Evolutionary conservation across 2,797 vertebrate species (phyloP).

Genomic region (Helarctos malayanus): DNA sequence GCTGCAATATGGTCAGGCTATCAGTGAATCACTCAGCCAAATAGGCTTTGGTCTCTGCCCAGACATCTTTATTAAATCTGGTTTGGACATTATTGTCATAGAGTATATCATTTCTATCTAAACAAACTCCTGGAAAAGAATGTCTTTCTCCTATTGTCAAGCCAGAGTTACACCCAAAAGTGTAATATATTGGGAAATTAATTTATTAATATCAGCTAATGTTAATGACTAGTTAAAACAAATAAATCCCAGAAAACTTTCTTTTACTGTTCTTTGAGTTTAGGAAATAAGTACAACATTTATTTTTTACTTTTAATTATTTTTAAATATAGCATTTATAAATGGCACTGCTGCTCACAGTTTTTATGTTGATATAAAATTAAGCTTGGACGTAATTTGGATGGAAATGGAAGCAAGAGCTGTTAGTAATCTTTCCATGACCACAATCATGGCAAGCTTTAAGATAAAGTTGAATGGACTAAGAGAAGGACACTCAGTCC

Average conservation of each 20-base stretch:
- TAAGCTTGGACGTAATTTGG: neutral
- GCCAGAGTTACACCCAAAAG: neutral
- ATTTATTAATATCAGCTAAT: neutral
- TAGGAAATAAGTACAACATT: neutral
- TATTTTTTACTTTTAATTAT: neutral
- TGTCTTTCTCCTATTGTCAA: neutral
- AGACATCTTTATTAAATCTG: neutral
- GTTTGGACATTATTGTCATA: neutral
- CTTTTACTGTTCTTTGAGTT: neutral
- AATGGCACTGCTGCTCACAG: neutral
- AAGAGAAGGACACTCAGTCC: neutral
- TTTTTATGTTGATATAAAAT: constrained; percentile 18
- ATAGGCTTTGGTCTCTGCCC: neutral
- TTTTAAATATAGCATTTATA: neutral
- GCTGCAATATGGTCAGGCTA: neutral
- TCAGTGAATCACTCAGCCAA: neutral
- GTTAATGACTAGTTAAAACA: neutral
- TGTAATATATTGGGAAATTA: neutral
- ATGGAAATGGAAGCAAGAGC: neutral
- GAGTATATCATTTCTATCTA: neutral
- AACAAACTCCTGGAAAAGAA: neutral
- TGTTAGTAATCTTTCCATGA: neutral
- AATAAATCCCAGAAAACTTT: neutral
- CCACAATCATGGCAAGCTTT: neutral
- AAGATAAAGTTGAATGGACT: neutral